A percentile compares a stretch with the other conserved stretches of the same genome.
These are phyloP conservation scores for Cydia strobilella DNA, from an alignment of 1,140 invertebrate species.

Conservation along the genomic window DNA sequence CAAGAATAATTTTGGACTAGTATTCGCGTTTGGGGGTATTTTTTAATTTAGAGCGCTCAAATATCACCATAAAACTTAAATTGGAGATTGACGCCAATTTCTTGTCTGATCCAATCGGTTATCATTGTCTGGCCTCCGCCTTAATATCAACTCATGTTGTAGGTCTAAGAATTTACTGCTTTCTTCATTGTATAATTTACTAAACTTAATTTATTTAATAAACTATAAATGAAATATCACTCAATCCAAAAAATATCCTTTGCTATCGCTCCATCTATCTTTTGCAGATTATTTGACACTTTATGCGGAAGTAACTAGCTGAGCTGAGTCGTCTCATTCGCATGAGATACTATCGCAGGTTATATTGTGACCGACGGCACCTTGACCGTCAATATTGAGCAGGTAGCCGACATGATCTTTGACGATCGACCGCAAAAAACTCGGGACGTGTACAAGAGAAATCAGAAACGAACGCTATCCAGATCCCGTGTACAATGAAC, in stretches of 20 bases:
- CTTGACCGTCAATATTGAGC: constrained; percentile 72
- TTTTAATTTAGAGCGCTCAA: no score
- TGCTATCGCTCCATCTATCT: constrained; percentile 13
- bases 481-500: constrained; percentile 62
- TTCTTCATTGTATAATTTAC: background rate
- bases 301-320: constrained; percentile 74
- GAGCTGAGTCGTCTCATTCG: constrained; percentile 41
- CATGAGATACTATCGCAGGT: constrained; percentile 60
- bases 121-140: no score
- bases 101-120: no score
- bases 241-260: background rate
- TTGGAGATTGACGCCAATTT: no score
- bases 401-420: constrained; percentile 67
- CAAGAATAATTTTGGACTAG: no score
- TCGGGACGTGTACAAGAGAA: constrained; percentile 54
- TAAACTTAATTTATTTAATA: no score
- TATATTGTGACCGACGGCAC: constrained; percentile 73
- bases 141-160: background rate
- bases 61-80: no score
- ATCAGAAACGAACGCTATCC: constrained; percentile 57
- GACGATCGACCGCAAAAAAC: constrained; percentile 63
- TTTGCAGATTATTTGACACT: constrained; percentile 39
- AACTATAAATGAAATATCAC: constrained; percentile 4
- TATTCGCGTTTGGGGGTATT: no score
- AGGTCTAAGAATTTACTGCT: background rate